Percentiles rank a stretch among this genome's conserved stretches.
These are phyloP conservation scores for Myotis daubentonii DNA, from an alignment of 2,797 vertebrate genomes.

Conservation along the genomic window DNA sequence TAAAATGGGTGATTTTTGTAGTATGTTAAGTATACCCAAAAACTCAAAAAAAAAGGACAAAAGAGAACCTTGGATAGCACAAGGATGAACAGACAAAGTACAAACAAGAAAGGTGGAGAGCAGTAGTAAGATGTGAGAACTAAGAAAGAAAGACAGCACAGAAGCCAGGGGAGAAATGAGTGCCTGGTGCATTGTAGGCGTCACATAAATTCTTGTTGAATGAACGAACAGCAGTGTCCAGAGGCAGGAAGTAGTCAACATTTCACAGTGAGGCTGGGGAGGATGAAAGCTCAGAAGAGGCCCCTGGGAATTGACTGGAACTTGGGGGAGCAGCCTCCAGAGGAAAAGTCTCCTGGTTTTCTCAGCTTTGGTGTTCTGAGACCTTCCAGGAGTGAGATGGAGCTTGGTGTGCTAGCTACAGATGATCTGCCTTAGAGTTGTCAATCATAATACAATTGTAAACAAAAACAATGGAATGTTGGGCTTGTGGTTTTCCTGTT, in stretches of 20 bases:
- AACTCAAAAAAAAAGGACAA: not conserved
- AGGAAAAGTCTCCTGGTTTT: not conserved
- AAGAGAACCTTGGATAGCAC: not conserved
- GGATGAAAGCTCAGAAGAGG: not conserved
- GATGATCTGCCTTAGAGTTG: not conserved
- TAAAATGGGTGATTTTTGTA: not conserved
- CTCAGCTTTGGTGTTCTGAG: not conserved
- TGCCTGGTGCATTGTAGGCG: not conserved
- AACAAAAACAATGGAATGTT: not conserved
- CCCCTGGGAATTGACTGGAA: not conserved
- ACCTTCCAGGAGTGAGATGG: not conserved
- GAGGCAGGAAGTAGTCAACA: not conserved
- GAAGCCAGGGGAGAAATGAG: not conserved
- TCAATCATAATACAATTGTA: not conserved
- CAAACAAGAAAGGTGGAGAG: not conserved
- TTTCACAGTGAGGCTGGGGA: not conserved
- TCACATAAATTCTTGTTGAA: not conserved
- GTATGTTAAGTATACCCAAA: not conserved
- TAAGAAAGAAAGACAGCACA: not conserved
- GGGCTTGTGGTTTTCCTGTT: conserved; percentile 15
- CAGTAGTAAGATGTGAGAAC: not conserved
- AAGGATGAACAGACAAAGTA: not conserved
- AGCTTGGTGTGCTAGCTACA: not conserved
- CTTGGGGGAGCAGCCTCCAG: not conserved
- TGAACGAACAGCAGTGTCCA: not conserved